phyloP scores from a whole-genome alignment of 2,888 invertebrate species.

The Andrena bicolor region DNA sequence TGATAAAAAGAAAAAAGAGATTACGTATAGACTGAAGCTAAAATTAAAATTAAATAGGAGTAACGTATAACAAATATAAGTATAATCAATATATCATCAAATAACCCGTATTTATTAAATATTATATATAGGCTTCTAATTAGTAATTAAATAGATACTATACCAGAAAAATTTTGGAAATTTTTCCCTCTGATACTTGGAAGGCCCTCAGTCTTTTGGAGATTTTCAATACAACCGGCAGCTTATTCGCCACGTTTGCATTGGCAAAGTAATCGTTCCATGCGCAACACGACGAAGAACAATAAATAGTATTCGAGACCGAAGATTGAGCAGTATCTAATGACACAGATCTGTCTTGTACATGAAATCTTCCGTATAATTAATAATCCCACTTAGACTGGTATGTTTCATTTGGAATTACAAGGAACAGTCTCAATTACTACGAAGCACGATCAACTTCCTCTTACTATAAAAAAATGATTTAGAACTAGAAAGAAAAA shows the following conservation, averaged over 20 bases:
- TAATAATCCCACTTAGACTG: conserved; percentile 28
- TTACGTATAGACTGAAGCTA: no score
- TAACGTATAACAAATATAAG: no score
- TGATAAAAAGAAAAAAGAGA: no score
- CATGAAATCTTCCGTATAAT: conserved; percentile 18
- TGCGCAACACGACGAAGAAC: background rate
- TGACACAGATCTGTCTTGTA: conserved; percentile 38
- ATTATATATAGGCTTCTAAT: no score
- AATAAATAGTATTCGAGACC: background rate
- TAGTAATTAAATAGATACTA: no score
- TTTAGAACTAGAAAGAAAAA: no score
- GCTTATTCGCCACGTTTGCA: background rate
- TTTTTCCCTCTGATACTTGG: background rate
- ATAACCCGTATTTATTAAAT: no score
- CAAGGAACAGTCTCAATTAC: conserved; percentile 19
- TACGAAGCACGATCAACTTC: conserved; percentile 21
- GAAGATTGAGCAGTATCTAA: conserved; percentile 21
- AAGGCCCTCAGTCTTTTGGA: no score
- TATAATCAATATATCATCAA: no score
- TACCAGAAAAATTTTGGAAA: background rate
- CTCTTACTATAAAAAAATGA: background rate
- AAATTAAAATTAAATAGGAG: no score
- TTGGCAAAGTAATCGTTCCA: background rate
- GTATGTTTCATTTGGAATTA: conserved; percentile 3
- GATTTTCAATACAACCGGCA: background rate